These are phyloP conservation scores for Germaria angustata DNA, from an alignment of 2,888 invertebrate genomes.

Conservation along the genomic window DNA sequence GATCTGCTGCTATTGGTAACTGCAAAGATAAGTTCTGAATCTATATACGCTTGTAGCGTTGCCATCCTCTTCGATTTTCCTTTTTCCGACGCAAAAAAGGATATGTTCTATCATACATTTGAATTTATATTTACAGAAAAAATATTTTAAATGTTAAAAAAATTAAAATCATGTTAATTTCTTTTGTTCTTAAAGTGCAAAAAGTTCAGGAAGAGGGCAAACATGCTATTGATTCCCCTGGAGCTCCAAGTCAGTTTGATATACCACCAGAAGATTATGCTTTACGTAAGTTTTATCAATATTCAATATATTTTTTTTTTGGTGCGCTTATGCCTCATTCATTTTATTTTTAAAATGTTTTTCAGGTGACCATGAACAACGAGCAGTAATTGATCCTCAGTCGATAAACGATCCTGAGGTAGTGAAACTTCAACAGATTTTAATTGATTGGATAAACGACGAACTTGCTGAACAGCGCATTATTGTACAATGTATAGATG, in stretches of 20 bases:
- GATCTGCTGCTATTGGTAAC: too few relatives aligned
- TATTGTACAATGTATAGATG: constrained; percentile 96
- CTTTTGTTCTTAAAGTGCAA: constrained; percentile 83
- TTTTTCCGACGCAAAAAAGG: too few relatives aligned
- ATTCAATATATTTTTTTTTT: too few relatives aligned
- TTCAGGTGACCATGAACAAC: constrained; percentile 96
- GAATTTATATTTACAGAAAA: too few relatives aligned
- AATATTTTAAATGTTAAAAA: too few relatives aligned
- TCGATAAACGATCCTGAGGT: constrained; percentile 93
- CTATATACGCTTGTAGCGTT: too few relatives aligned
- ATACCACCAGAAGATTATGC: constrained; percentile 96
- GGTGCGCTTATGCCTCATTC: too few relatives aligned
- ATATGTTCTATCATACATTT: too few relatives aligned
- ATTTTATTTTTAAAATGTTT: too few relatives aligned
- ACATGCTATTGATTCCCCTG: constrained; percentile 98
- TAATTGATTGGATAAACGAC: constrained; percentile 99
- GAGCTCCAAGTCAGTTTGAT: constrained; percentile 91
- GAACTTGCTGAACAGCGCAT: constrained; percentile 97
- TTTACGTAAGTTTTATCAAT: constrained; percentile 85
- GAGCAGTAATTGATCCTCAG: constrained; percentile 95
- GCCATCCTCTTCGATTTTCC: too few relatives aligned
- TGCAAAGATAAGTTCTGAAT: too few relatives aligned
- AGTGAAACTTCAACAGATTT: constrained; percentile 89
- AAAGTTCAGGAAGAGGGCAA: constrained; percentile 97
- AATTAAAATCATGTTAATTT: too few relatives aligned